Conservation (phyloP, 2,888 invertebrate species). For the Theretra japonica region DNA sequence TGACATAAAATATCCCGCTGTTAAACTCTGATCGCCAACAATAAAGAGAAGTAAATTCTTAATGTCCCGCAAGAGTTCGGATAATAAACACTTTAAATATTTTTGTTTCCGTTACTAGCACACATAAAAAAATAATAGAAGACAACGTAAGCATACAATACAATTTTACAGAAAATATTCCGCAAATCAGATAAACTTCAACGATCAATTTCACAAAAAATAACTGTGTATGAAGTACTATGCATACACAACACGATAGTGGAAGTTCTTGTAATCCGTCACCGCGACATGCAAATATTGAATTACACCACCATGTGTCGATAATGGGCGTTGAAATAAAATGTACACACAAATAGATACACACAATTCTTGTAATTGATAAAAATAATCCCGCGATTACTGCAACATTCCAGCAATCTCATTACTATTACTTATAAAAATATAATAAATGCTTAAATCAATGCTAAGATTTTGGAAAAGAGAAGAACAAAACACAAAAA, state of each 20-base stretch:
- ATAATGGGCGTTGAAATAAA: constrained; percentile 1
- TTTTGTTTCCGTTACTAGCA: neutral
- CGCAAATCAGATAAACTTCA: neutral
- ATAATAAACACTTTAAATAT: too few relatives aligned
- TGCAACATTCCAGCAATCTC: too few relatives aligned
- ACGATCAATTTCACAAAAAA: neutral
- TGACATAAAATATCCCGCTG: too few relatives aligned
- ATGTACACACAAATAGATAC: neutral
- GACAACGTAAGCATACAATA: neutral
- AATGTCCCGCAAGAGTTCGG: too few relatives aligned
- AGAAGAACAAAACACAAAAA: too few relatives aligned
- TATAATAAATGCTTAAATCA: too few relatives aligned
- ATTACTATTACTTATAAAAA: too few relatives aligned
- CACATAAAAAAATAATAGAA: neutral
- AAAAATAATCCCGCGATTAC: neutral
- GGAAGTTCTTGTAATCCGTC: neutral
- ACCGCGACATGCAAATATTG: constrained; percentile 5
- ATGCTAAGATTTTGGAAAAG: too few relatives aligned
- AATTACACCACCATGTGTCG: constrained; percentile 21
- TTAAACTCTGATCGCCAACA: too few relatives aligned
- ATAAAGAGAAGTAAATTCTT: too few relatives aligned
- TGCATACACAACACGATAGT: constrained; percentile 8
- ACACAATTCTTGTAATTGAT: neutral
- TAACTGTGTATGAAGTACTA: neutral
- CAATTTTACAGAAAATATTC: neutral